A percentile compares a stretch with the other conserved stretches of the same genome.
phyloP scores from a whole-genome alignment of 2,113 vertebrate genomes.

The Rhynchomys soricoides region DNA sequence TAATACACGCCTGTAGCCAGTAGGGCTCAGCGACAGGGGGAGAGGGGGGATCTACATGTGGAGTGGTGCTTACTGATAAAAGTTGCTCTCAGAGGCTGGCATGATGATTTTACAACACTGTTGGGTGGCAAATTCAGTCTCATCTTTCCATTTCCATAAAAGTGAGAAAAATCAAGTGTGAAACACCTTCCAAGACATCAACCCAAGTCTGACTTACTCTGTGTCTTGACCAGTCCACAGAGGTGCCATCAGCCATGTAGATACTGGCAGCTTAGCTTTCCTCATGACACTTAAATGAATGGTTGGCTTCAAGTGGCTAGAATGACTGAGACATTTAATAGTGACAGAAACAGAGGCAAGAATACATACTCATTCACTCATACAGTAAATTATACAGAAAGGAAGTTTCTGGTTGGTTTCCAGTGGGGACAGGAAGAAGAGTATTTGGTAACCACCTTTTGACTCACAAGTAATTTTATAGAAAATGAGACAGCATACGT shows the following conservation, averaged over 20 bases:
- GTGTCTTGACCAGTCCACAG: not conserved
- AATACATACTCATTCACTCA: not conserved
- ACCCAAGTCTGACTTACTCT: slow-evolving; percentile 35
- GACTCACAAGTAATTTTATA: not conserved
- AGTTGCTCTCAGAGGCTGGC: not conserved
- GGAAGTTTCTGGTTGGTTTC: slow-evolving; percentile 3
- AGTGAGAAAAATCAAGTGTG: slow-evolving; percentile 35
- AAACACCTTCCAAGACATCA: slow-evolving; percentile 21
- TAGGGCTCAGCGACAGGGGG: not conserved
- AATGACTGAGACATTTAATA: slow-evolving; percentile 22
- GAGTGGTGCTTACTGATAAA: not conserved
- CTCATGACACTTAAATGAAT: slow-evolving; percentile 6
- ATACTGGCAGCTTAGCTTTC: not conserved
- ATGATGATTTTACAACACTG: slow-evolving; percentile 44
- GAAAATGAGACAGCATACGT: slow-evolving; percentile 3
- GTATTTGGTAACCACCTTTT: slow-evolving; percentile 20
- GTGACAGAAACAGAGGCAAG: not conserved
- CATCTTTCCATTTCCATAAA: slow-evolving; percentile 53
- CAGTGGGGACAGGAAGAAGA: not conserved
- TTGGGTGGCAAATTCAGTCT: not conserved
- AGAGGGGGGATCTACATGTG: not conserved
- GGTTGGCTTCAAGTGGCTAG: slow-evolving; percentile 5
- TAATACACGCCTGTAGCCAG: not conserved
- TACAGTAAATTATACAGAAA: not conserved
- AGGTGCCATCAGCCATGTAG: not conserved